Evolutionary conservation across 2,113 vertebrate genomes (phyloP).

Genomic region (Prionailurus viverrinus): DNA sequence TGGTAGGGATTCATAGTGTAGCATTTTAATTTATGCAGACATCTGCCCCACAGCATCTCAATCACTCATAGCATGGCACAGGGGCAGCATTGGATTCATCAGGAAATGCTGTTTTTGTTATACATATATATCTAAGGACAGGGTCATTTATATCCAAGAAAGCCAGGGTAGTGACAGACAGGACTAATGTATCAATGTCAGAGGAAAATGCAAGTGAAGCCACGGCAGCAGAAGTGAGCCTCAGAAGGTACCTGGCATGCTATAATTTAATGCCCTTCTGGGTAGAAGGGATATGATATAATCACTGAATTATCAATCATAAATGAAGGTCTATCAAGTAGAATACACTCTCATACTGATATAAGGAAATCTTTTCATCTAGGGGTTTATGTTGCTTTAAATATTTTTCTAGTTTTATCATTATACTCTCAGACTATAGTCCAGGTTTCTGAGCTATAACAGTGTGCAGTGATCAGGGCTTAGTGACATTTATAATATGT

Average conservation of each 20-base stretch:
- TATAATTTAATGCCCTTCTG: not conserved
- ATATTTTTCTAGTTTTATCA: not conserved
- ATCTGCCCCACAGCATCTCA: not conserved
- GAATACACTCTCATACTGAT: not conserved
- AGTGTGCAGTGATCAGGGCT: not conserved
- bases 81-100: not conserved
- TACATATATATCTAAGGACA: not conserved
- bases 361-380: not conserved
- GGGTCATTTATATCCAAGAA: constrained; percentile 47
- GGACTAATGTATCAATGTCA: constrained; percentile 26
- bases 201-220: not conserved
- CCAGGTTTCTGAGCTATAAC: not conserved
- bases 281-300: not conserved
- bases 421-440: not conserved
- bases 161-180: constrained; percentile 32
- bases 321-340: not conserved
- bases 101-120: constrained; percentile 4
- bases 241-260: not conserved
- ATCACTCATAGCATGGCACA: not conserved
- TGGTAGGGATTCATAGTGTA: not conserved
- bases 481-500: not conserved
- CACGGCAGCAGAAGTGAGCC: not conserved
- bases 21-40: constrained; percentile 40
- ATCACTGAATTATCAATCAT: constrained; percentile 28
- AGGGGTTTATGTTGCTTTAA: not conserved